Evolutionary conservation across 2,888 invertebrate genomes (phyloP).

Genomic region (Drosophila atroscutellata): DNA sequence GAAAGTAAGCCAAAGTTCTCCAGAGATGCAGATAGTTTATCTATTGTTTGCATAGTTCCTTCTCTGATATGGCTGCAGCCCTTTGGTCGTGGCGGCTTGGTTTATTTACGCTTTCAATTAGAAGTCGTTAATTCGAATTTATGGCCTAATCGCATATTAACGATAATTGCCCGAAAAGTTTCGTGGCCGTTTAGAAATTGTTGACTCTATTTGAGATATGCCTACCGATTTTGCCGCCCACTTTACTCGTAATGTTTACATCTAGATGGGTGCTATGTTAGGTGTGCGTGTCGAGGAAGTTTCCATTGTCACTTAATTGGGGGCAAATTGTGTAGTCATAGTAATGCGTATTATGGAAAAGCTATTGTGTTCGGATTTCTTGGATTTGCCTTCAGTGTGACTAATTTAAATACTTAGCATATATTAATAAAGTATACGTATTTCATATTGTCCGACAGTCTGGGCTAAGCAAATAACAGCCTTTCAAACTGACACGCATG

Average conservation of each 20-base stretch:
- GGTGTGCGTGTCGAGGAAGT: conserved; percentile 51
- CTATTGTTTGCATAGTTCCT: conserved; percentile 8
- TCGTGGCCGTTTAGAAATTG: conserved; percentile 28
- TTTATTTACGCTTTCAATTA: conserved; percentile 44
- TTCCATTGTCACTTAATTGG: conserved; percentile 73
- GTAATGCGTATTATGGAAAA: conserved; percentile 27
- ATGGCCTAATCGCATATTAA: conserved; percentile 42
- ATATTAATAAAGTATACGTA: not conserved
- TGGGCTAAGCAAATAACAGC: conserved; percentile 18
- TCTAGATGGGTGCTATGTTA: not conserved
- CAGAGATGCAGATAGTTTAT: conserved; percentile 4
- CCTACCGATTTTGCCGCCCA: conserved; percentile 19
- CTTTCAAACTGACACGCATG: conserved; percentile 12
- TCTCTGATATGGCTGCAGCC: conserved; percentile 14
- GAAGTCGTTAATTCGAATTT: conserved; percentile 41
- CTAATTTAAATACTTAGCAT: conserved; percentile 2
- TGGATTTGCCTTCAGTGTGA: conserved; percentile 17
- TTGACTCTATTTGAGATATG: conserved; percentile 28
- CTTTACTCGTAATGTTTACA: conserved; percentile 4
- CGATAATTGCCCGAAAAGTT: conserved; percentile 24
- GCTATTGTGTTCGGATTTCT: conserved; percentile 48
- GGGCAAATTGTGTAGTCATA: conserved; percentile 31
- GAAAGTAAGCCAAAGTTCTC: conserved; percentile 48
- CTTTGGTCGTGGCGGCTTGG: conserved; percentile 20
- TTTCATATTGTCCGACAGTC: conserved; percentile 16